Percentiles rank a stretch among this genome's conserved stretches.
phyloP scores from a whole-genome alignment of 2,888 invertebrate genomes.

The Ormyrus labotus region DNA sequence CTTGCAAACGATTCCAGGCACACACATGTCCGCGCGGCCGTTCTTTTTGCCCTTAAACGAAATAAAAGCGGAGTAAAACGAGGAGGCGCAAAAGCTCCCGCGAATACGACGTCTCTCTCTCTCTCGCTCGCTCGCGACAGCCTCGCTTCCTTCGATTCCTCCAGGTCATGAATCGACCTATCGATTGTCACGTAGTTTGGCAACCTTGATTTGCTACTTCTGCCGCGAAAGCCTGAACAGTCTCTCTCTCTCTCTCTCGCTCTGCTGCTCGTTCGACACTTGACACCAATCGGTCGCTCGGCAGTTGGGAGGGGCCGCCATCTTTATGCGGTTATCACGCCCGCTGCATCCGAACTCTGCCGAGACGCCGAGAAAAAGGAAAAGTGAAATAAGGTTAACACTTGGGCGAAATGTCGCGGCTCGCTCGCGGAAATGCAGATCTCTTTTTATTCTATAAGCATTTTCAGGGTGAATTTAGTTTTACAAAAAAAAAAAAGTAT shows the following conservation, averaged over 20 bases:
- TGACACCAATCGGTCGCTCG: constrained; percentile 39
- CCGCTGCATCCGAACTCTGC: constrained; percentile 16
- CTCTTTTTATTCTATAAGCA: too few relatives aligned
- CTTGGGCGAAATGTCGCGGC: too few relatives aligned
- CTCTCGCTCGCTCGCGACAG: neutral
- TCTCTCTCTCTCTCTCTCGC: constrained; percentile 6
- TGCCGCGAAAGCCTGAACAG: constrained; percentile 45
- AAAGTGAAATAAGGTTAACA: neutral
- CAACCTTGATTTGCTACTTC: constrained; percentile 43
- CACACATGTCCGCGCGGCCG: neutral
- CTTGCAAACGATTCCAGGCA: neutral
- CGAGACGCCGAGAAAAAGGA: neutral
- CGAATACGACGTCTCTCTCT: neutral
- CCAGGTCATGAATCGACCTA: constrained; percentile 29
- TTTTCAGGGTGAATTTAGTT: too few relatives aligned
- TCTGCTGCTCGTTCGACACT: constrained; percentile 26
- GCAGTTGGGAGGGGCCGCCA: constrained; percentile 27
- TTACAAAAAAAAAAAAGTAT: too few relatives aligned
- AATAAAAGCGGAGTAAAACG: neutral
- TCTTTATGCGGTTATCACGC: constrained; percentile 57
- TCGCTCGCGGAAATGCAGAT: too few relatives aligned
- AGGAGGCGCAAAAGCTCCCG: neutral
- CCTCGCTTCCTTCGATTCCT: neutral
- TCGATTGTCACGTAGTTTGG: constrained; percentile 47
- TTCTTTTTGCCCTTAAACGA: neutral